Percentiles rank a stretch among this genome's conserved stretches.
These are phyloP conservation scores for Macrosiphum euphorbiae DNA, from an alignment of 2,888 invertebrate genomes.

Conservation along the genomic window DNA sequence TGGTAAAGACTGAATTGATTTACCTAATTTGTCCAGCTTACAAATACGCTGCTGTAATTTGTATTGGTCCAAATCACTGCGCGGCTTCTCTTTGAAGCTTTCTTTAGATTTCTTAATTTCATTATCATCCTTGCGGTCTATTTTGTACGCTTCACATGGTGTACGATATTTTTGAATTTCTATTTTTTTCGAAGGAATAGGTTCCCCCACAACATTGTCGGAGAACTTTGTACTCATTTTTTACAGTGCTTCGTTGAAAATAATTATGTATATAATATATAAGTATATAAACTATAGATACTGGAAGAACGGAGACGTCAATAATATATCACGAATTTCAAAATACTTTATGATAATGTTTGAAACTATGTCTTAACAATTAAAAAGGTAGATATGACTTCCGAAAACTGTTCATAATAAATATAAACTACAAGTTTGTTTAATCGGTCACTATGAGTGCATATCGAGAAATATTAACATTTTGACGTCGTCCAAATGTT, in stretches of 20 bases:
- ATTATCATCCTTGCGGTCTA: background rate
- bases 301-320: background rate
- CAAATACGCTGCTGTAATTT: background rate
- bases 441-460: slow-evolving; percentile 1
- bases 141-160: background rate
- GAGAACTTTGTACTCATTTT: background rate
- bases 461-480: background rate
- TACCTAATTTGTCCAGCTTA: background rate
- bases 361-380: background rate
- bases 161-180: background rate
- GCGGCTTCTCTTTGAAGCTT: background rate
- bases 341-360: background rate
- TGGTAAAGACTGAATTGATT: background rate
- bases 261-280: background rate
- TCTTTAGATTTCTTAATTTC: background rate
- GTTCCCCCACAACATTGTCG: background rate
- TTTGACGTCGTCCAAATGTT: background rate
- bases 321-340: background rate
- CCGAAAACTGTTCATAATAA: background rate
- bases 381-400: background rate
- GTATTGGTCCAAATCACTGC: background rate
- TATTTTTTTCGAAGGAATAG: background rate
- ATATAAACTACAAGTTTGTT: background rate
- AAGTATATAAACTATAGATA: background rate
- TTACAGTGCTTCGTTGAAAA: background rate